Conservation (phyloP, 2,888 invertebrate genomes). For the Heliconius ethilla region DNA sequence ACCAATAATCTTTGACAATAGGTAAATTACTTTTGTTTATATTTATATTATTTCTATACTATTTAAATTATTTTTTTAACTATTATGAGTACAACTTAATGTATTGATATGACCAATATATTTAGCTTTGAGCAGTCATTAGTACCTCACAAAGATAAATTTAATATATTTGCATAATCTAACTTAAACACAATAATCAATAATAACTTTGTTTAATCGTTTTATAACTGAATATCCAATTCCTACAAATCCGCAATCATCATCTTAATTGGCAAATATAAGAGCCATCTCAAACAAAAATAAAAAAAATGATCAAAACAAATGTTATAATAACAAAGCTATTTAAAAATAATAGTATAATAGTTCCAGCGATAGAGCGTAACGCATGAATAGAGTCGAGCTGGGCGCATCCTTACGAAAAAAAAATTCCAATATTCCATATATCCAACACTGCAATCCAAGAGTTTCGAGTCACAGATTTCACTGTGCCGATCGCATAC, state of each 20-base stretch:
- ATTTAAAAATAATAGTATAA: slow-evolving; percentile 52
- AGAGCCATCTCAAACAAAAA: not conserved
- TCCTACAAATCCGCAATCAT: not conserved
- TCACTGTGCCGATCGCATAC: slow-evolving; percentile 72
- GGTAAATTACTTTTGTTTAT: not conserved
- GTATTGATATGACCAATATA: not conserved
- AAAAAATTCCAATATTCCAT: slow-evolving; percentile 62
- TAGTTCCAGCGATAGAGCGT: slow-evolving; percentile 78
- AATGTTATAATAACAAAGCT: slow-evolving; percentile 25
- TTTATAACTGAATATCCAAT: not conserved
- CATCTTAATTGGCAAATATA: not conserved
- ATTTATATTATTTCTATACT: not conserved
- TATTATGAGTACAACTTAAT: not conserved
- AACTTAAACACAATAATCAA: not conserved
- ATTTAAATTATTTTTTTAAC: not conserved
- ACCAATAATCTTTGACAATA: not conserved
- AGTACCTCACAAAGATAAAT: not conserved
- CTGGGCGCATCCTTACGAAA: slow-evolving; percentile 74
- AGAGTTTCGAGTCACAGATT: slow-evolving; percentile 73
- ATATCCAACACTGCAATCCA: slow-evolving; percentile 82
- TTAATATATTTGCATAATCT: not conserved
- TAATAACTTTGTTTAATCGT: not conserved
- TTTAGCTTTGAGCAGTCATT: not conserved
- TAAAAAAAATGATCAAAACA: slow-evolving; percentile 24
- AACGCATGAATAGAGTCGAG: slow-evolving; percentile 78